Base-by-base conservation (phyloP, 2,888 invertebrate species). In the Morpho achilles region DNA sequence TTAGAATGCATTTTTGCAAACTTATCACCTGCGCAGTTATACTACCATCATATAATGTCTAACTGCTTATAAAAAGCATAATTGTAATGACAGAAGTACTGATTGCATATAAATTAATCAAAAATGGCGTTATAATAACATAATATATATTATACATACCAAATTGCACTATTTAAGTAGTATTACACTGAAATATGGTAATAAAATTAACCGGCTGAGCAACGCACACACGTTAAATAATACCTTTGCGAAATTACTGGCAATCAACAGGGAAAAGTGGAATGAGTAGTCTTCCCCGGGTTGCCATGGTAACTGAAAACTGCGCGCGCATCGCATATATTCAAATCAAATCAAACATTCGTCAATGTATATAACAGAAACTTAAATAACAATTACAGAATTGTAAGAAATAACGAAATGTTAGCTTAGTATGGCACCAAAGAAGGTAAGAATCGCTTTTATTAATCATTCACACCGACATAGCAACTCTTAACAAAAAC, bases 311-410 rank as follows among this genome's bases (percentile, higher is more conserved):
- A 72, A 87, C 83, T 7, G 7, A 9, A 9, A 41, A 10, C 57
- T 88, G 89, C 89, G 89, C 89, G 87, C 89, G 89, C 89, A 88
- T 46, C 52, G 56, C 53, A 48, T 63, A 62, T 60, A 42, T 53
- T 59, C 55, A 66, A 57, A 61, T 50, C 56, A 44, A 60, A 64
- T 60, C 32, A 60, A 54, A 59, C 57, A 64, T 73, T 71, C 53
- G 71, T 75, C 79, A 78, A 75, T 68, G 69, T 69, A 78, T 77
- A 82, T 83, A 80, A 80, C 71, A 68, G 72, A 73, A 83, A 82
- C 72, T 80, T 74, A 67, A 69, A 58, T 57, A 42, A 52, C 60
- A 49, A 43, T 53, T 59, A 41, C 23, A 54, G 56, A 48, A 49
- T 42, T n/a, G 8, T 5, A 40, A 58, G 40, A 49, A 53, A 52